Conservation (phyloP, 1,140 invertebrate species). For the Chionoecetes opilio region DNA sequence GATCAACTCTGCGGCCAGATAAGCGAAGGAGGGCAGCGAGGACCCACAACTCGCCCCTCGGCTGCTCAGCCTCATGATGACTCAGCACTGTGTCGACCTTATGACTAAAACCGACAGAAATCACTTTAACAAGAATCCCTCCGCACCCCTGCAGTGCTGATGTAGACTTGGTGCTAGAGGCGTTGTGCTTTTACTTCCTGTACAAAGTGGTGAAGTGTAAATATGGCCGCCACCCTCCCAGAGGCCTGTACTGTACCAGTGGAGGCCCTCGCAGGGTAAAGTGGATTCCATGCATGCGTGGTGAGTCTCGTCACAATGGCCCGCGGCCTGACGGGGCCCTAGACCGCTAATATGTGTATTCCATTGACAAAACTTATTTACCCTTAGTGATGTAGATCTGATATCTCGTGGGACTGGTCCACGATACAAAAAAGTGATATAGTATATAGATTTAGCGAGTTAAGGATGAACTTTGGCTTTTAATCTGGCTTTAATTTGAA, state of each 20-base stretch:
- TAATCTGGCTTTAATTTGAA: conserved; percentile 76
- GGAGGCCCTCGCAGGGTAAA: background rate
- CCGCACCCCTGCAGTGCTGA: background rate
- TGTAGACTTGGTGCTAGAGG: conserved; percentile 27
- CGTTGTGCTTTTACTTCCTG: conserved; percentile 27
- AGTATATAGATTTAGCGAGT: conserved; percentile 65
- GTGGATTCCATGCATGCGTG: background rate
- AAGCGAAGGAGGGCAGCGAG: background rate
- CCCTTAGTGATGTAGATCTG: conserved; percentile 64
- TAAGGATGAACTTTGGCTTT: conserved; percentile 62
- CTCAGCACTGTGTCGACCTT: background rate
- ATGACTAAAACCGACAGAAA: background rate
- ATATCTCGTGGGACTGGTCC: conserved; percentile 62
- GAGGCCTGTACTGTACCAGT: background rate
- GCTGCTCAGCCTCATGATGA: background rate
- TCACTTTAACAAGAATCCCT: background rate
- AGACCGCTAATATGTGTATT: conserved; percentile 15
- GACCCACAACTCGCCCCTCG: background rate
- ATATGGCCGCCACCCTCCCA: background rate
- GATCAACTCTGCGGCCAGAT: conserved; percentile 74
- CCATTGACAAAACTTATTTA: conserved; percentile 45
- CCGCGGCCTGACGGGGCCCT: background rate
- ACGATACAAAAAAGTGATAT: conserved; percentile 75
- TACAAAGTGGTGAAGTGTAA: conserved; percentile 14
- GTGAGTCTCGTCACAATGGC: background rate